These are phyloP conservation scores for Globia sparganii DNA, from an alignment of 2,888 invertebrate genomes.

Conservation along the genomic window DNA sequence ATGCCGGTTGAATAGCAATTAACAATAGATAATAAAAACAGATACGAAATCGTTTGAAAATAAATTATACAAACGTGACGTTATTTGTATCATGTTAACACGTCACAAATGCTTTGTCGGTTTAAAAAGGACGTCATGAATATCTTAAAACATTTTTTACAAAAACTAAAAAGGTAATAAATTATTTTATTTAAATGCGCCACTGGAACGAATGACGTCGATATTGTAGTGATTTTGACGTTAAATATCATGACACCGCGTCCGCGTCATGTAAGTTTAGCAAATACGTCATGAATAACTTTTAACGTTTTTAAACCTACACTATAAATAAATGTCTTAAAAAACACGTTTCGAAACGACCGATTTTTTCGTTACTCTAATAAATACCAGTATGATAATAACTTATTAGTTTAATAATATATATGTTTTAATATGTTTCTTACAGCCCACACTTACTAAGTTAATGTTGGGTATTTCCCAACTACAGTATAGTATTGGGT, in stretches of 20 bases:
- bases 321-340: background rate
- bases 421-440: background rate
- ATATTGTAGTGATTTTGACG: background rate
- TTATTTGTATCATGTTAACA: background rate
- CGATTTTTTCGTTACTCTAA: background rate
- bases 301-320: background rate
- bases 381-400: background rate
- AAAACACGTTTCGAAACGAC: background rate
- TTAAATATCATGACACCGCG: background rate
- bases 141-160: background rate
- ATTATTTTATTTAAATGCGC: background rate
- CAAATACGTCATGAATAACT: background rate
- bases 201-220: background rate
- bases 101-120: background rate
- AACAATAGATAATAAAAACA: background rate
- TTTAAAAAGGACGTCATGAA: conserved; percentile 9
- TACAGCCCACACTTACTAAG: too few relatives aligned
- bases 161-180: background rate
- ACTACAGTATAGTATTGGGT: conserved; percentile 26
- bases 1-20: too few relatives aligned
- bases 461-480: conserved; percentile 5
- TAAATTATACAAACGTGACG: background rate
- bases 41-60: background rate
- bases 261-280: background rate
- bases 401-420: background rate